Conservation (phyloP, 1,140 invertebrate species). For the Aethina tumida region DNA sequence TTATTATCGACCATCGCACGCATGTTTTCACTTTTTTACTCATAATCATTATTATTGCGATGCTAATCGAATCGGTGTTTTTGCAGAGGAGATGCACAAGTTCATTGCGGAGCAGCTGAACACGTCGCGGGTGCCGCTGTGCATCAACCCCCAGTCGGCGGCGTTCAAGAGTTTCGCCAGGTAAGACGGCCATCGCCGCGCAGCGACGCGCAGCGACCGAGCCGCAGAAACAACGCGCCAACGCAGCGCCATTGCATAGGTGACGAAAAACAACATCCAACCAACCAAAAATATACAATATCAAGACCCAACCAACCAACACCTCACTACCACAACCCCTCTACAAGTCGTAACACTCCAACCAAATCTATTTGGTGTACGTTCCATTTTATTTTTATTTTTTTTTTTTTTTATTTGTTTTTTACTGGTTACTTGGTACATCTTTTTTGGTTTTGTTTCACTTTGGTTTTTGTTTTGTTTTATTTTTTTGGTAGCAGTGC, state of each 20-base stretch:
- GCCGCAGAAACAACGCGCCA: slow-evolving; percentile 38
- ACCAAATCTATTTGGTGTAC: too few relatives aligned
- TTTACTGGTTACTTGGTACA: too few relatives aligned
- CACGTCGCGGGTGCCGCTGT: slow-evolving; percentile 88
- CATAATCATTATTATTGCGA: not conserved
- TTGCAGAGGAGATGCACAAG: slow-evolving; percentile 93
- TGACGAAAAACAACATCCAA: slow-evolving; percentile 42
- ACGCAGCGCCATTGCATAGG: slow-evolving; percentile 38
- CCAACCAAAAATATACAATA: too few relatives aligned
- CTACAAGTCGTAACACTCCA: too few relatives aligned
- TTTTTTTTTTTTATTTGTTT: too few relatives aligned
- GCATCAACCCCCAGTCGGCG: slow-evolving; percentile 98
- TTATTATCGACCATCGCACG: not conserved
- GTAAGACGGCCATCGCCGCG: slow-evolving; percentile 59
- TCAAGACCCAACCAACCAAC: too few relatives aligned
- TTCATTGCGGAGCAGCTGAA: slow-evolving; percentile 95
- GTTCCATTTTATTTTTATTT: too few relatives aligned
- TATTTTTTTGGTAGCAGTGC: too few relatives aligned
- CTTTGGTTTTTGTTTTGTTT: too few relatives aligned
- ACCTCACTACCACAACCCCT: too few relatives aligned
- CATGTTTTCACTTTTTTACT: not conserved
- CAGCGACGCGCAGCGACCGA: too few relatives aligned
- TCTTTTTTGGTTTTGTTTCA: too few relatives aligned
- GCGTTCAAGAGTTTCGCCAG: slow-evolving; percentile 99
- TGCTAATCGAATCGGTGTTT: slow-evolving; percentile 11